Evolutionary conservation across 2,113 vertebrate genomes (phyloP), one percentile per base, ranked within the genome.

Genomic region (Dromaius novaehollandiae): DNA sequence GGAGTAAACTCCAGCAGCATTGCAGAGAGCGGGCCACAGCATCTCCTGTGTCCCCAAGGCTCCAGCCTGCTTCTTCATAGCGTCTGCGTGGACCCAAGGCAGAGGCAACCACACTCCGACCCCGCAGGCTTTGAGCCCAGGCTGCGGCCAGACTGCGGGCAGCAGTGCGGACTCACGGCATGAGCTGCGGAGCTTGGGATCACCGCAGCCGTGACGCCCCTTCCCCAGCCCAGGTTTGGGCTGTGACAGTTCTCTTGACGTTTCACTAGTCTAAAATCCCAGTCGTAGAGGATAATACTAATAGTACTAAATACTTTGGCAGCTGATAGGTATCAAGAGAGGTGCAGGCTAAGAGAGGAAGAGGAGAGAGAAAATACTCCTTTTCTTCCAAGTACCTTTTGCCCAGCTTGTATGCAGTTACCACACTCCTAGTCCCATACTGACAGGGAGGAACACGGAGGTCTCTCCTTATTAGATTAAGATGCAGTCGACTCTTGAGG

Each of bases 111-210:
- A 60, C 26, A 30, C 3, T 3, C 5, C 65, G 75, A 1, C 17
- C 17, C 55, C 40, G n/a, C 19, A 48, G 53, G 44, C 38, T 90
- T 30, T 56, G n/a, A 42, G 19, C 28, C 28, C 61, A 26, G 17
- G 17, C 44, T 60, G 78, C 46, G 40, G 11, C 21, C 48, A 5
- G 10, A 1, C 24, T 11, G 58, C 9, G 86, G 25, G 64, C 55
- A 86, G 40, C 20, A 25, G 38, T 0, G 1, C 32, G 26, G 48
- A 30, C n/a, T 70, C 40, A 32, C 22, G 63, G 30, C 36, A 25
- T 1, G 6, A 53, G 22, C 6, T 28, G 26, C 6, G 5, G 44
- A 40, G 1, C 0, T 1, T 48, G 63, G 40, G 36, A 53, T 40
- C 63, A 44, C 22, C 36, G 68, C 42, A 20, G 28, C 11, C 22